Evolutionary conservation across 2,797 vertebrate species (phyloP).

Genomic region (Sebastes goodei): DNA sequence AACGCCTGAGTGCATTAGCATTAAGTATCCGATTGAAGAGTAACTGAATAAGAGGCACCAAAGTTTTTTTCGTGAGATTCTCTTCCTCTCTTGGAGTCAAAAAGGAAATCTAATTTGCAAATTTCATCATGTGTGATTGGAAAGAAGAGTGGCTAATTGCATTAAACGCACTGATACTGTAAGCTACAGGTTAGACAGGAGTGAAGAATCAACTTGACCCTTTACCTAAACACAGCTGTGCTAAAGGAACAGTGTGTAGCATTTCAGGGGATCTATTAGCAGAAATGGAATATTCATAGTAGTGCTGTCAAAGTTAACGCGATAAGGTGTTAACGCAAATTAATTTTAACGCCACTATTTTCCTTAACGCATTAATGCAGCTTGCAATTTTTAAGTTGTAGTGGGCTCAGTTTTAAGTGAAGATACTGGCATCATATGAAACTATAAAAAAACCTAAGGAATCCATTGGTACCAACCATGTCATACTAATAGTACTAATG

Average conservation of each 20-base stretch:
- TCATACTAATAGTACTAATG: too few relatives aligned
- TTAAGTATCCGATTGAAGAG: neutral
- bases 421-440: too few relatives aligned
- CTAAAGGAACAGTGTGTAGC: neutral
- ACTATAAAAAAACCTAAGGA: too few relatives aligned
- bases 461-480: too few relatives aligned
- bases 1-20: neutral
- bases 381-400: too few relatives aligned
- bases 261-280: too few relatives aligned
- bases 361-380: too few relatives aligned
- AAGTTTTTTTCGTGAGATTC: neutral
- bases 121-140: slow-evolving; percentile 4
- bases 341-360: too few relatives aligned
- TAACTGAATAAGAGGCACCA: slow-evolving; percentile 14
- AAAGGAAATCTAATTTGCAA: slow-evolving; percentile 33
- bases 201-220: neutral
- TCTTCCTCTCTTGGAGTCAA: neutral
- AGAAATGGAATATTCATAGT: too few relatives aligned
- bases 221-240: neutral
- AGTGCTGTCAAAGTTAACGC: too few relatives aligned
- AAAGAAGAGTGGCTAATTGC: neutral
- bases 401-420: too few relatives aligned
- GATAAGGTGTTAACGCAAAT: too few relatives aligned
- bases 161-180: neutral
- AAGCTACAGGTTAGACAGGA: neutral